Base-by-base conservation (phyloP, 2,888 invertebrate species). In the Serrognathus titanus region DNA sequence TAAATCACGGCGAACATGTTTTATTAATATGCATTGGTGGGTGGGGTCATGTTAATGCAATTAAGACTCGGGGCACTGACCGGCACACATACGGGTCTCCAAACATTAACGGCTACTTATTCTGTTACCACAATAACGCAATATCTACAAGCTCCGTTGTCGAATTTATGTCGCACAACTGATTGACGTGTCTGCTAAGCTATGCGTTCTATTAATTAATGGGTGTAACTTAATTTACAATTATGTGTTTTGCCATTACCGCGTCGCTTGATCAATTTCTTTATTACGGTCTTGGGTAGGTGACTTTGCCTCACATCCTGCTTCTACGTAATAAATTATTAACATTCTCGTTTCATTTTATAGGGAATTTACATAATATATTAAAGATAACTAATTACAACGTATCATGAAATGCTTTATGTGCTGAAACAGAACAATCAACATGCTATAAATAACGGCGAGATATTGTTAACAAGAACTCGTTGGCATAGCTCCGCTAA, bases 1-100 rank as follows among this genome's bases (percentile, higher is more conserved):
- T 75, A 75, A 75, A 75, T 75, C 75, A 75, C 69, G 69, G 64
- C 55, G 66, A 70, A 71, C 73, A 72, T 73, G 74, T 74, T 75
- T 75, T 75, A 75, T 75, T 74, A 75, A 75, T 75, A 75, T 75
- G 75, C 75, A 74, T 72, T 69, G 70, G 75, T 75, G 73, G 75
- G 75, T 75, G 75, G 75, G 73, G 74, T 71, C 73, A 73, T 73
- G 73, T 71, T 75, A 75, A 75, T 75, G 75, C 75, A 75, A 75
- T 75, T 74, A 74, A 73, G 72, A 71, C 66, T 61, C 66, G 66
- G 63, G 73, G 71, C 69, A 73, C 61, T 72, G 75, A 74, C 75
- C 73, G 71, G 59, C 71, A 70, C 66, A 70, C 69, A 72, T 69
- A 64, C 55, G 58, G 51, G 51, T 45, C 53, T 56, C 55, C 16